Conservation (phyloP, 2,888 invertebrate genomes). For the Lasius fuliginosus region DNA sequence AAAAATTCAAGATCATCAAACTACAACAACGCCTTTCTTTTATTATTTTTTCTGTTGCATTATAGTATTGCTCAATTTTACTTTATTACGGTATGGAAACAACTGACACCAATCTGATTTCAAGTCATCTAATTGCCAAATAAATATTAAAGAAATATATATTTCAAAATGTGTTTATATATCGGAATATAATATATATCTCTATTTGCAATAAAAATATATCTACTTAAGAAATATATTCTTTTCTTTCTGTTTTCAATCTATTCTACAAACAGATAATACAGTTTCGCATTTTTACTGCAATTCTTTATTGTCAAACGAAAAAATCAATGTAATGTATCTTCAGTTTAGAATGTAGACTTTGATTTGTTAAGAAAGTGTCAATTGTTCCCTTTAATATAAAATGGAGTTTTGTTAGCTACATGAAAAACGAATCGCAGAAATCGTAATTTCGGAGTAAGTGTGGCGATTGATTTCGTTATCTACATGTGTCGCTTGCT, state of each 20-base stretch:
- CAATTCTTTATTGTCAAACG: constrained; percentile 3
- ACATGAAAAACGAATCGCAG: constrained; percentile 10
- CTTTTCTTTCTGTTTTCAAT: not conserved
- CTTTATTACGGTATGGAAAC: constrained; percentile 38
- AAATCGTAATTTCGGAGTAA: constrained; percentile 13
- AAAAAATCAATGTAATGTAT: not conserved
- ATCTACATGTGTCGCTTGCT: constrained; percentile 20
- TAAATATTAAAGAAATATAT: constrained; percentile 7
- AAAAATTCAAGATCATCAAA: constrained; percentile 60
- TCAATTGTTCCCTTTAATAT: constrained; percentile 37
- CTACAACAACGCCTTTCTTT: constrained; percentile 25
- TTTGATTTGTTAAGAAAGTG: not conserved
- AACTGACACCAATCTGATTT: constrained; percentile 37
- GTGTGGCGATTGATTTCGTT: not conserved
- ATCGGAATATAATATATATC: not conserved
- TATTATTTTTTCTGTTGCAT: constrained; percentile 4
- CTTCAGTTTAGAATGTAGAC: not conserved
- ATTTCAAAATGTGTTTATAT: constrained; percentile 4
- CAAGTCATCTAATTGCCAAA: constrained; percentile 23
- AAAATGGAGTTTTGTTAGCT: constrained; percentile 13
- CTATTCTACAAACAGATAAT: constrained; percentile 12
- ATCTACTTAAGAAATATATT: constrained; percentile 31
- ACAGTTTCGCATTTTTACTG: not conserved
- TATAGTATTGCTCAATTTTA: constrained; percentile 40
- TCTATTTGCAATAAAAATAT: constrained; percentile 32